A percentile compares a stretch with the other conserved stretches of the same genome.
These are phyloP conservation scores for Masticophis lateralis DNA, from an alignment of 2,797 vertebrate genomes.

Conservation along the genomic window DNA sequence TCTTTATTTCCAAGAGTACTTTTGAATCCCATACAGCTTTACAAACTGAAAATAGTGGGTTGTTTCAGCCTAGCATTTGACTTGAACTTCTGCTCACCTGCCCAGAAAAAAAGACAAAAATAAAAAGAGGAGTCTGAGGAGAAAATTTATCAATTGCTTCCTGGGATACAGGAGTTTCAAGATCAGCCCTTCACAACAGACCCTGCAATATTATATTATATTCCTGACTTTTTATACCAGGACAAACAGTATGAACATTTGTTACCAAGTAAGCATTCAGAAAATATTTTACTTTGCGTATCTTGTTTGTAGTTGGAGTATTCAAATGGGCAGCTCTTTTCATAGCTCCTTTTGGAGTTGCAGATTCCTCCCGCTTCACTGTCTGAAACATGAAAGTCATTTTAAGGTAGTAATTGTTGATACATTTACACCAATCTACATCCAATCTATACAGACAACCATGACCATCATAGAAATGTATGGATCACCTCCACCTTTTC, in stretches of 20 bases:
- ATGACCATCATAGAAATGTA: background rate
- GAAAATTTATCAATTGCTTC: background rate
- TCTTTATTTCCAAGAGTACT: background rate
- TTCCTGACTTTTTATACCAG: background rate
- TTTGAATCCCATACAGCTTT: background rate
- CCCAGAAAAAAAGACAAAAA: background rate
- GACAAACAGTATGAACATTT: background rate
- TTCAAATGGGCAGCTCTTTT: conserved; percentile 33
- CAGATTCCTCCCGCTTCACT: conserved; percentile 33
- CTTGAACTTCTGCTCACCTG: background rate
- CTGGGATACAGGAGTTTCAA: background rate
- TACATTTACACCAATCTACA: background rate
- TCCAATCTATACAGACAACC: background rate
- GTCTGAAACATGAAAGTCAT: conserved; percentile 19
- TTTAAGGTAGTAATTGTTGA: background rate
- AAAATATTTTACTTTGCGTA: conserved; percentile 35
- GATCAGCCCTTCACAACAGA: background rate
- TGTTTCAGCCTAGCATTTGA: background rate
- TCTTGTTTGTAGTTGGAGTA: conserved; percentile 38
- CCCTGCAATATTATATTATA: background rate
- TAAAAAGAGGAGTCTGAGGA: background rate
- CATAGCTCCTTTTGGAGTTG: conserved; percentile 27
- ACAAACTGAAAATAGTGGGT: background rate
- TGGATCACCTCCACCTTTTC: background rate
- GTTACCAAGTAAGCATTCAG: background rate